Evolutionary conservation across 2,888 invertebrate genomes (phyloP).

Genomic region (Aleiodes leptofemur): DNA sequence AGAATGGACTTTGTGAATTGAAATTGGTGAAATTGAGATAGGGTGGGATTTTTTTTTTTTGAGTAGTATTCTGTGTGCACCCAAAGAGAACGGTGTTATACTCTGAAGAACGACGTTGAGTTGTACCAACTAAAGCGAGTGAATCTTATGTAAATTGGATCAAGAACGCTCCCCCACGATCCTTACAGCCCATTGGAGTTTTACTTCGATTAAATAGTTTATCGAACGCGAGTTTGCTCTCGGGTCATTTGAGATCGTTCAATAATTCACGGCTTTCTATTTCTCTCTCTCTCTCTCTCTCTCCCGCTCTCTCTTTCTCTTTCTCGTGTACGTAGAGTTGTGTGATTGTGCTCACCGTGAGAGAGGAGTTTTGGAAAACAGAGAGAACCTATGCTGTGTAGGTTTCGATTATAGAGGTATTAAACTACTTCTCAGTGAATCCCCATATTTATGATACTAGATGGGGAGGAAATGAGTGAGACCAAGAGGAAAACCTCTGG

Average conservation of each 20-base stretch:
- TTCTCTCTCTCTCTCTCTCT: conserved; percentile 31
- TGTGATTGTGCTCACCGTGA: background rate
- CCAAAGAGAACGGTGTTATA: too few relatives aligned
- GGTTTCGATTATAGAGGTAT: conserved; percentile 46
- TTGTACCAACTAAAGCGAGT: conserved; percentile 12
- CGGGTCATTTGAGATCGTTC: conserved; percentile 57
- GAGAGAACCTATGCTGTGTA: conserved; percentile 28
- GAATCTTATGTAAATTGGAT: conserved; percentile 49
- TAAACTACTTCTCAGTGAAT: conserved; percentile 44
- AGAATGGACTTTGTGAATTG: background rate
- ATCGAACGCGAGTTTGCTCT: conserved; percentile 52
- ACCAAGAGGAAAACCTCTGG: conserved; percentile 15
- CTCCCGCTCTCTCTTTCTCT: conserved; percentile 6
- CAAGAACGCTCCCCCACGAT: conserved; percentile 35
- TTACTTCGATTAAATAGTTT: conserved; percentile 56
- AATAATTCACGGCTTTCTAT: conserved; percentile 53
- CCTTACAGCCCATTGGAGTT: conserved; percentile 36
- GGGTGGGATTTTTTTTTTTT: too few relatives aligned
- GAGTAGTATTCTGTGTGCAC: too few relatives aligned
- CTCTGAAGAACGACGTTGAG: background rate
- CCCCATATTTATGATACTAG: conserved; percentile 41
- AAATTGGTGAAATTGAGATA: background rate
- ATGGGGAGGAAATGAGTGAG: conserved; percentile 1
- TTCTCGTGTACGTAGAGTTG: background rate
- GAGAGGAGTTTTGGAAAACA: background rate